Conservation (phyloP, 2,888 invertebrate genomes). For the Pocota personata region DNA sequence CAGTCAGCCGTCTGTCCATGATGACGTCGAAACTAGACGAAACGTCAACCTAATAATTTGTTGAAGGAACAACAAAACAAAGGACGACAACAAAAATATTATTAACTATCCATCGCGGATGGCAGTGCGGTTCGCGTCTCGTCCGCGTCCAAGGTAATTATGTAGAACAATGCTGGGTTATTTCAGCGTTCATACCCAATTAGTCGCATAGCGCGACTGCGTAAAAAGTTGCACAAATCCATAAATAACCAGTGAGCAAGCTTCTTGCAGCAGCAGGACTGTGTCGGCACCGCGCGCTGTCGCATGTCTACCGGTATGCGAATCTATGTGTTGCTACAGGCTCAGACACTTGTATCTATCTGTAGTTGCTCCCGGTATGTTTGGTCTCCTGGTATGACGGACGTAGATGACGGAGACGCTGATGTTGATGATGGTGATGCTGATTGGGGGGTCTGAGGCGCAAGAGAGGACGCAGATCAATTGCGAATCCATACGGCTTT, state of each 20-base stretch:
- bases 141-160: conserved; percentile 79
- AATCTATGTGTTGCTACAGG: conserved; percentile 71
- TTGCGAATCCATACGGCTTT: conserved; percentile 60
- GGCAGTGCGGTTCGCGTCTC: conserved; percentile 58
- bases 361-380: conserved; percentile 73
- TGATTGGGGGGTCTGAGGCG: conserved; percentile 14
- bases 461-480: conserved; percentile 54
- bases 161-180: conserved; percentile 80
- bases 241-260: conserved; percentile 80
- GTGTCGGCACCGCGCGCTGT: conserved; percentile 70
- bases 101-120: conserved; percentile 66
- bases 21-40: conserved; percentile 74
- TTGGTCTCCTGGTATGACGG: conserved; percentile 61
- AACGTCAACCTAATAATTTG: conserved; percentile 74
- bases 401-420: conserved; percentile 61
- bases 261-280: conserved; percentile 66
- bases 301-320: conserved; percentile 68
- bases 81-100: conserved; percentile 67
- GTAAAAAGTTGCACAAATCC: conserved; percentile 82
- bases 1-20: conserved; percentile 55
- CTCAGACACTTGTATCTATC: conserved; percentile 75
- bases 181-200: conserved; percentile 81
- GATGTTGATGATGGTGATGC: conserved; percentile 52
- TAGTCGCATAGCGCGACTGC: conserved; percentile 82
- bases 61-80: conserved; percentile 56